Base-by-base conservation (phyloP, 2,113 vertebrate genomes). In the Urocitellus parryii region DNA sequence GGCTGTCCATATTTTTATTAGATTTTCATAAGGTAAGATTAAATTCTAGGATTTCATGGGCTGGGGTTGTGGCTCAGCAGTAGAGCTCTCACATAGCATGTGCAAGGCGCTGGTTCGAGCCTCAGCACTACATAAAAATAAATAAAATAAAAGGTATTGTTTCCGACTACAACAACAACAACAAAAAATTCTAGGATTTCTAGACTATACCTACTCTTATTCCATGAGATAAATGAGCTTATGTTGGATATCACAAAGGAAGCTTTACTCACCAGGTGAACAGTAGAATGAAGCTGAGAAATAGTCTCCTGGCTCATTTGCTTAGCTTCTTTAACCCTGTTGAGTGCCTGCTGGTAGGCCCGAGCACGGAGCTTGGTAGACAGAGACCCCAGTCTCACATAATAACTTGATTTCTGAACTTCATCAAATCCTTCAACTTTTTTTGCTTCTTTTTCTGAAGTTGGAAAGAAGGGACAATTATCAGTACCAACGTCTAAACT, bases 301-400 rank as follows among this genome's bases (percentile, higher is more conserved):
- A 99, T 99, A 53, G 99, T 99, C 39, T 99, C 98, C 95, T 99
- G 98, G 97, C 99, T 99, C 96, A 97, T 99, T 77, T 98, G 98
- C 96, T 99, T 99, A 53, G 99, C 98, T 51, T 99, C 99, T 73
- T 45, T 97, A 51, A 99, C 98, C 92, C 97, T 99, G 78, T 83
- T 97, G 90, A 99, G 65, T 27, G 99, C 99, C 97, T 99, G 99
- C 8, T 98, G 97, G 96, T 98, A 99, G 95, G 98, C 99, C 96
- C 99, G 99, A 86, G 96, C 96, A 25, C 97, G 99, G 94, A 99
- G 67, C 94, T 99, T 99, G 65, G 96, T 97, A 27, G 98, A 98
- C n/a, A 99, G 97, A 7, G 98, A 99, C 58, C 98, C 98, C 93
- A 99, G 92, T 96, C 99, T 98, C 45, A 98, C 18, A 0, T 98